phyloP scores from a whole-genome alignment of 2,888 invertebrate genomes.

The Macroteleia sp. region DNA sequence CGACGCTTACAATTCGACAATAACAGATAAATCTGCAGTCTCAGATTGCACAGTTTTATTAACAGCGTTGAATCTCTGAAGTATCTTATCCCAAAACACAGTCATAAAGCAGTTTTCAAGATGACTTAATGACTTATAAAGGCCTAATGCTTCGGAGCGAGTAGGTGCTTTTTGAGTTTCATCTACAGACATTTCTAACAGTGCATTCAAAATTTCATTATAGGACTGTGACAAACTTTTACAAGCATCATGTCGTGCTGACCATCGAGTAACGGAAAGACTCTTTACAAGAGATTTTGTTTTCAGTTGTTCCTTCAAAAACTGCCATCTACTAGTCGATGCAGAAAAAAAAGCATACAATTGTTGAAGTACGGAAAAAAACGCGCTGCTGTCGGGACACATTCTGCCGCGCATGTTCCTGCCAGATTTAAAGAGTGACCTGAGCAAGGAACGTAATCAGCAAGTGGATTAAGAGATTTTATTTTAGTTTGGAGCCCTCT shows the following conservation, averaged over 20 bases:
- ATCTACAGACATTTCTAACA: constrained; percentile 34
- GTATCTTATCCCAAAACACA: constrained; percentile 41
- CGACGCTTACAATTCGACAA: constrained; percentile 39
- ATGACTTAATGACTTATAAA: constrained; percentile 12
- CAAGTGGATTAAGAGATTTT: constrained; percentile 56
- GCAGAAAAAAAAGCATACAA: constrained; percentile 10
- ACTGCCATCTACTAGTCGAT: background rate
- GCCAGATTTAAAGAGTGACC: constrained; percentile 50
- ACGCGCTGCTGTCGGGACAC: background rate
- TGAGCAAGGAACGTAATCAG: constrained; percentile 66
- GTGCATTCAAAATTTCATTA: constrained; percentile 8
- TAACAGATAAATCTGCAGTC: constrained; percentile 18
- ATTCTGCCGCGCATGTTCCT: background rate
- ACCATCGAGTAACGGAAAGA: constrained; percentile 53
- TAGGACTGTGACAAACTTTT: constrained; percentile 31
- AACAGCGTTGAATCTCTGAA: constrained; percentile 19
- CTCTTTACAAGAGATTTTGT: constrained; percentile 24
- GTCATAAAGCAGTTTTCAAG: constrained; percentile 36
- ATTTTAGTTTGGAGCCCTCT: constrained; percentile 65
- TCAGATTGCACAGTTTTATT: constrained; percentile 38
- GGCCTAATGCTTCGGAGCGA: constrained; percentile 41
- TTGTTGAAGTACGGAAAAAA: background rate
- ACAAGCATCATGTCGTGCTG: constrained; percentile 44
- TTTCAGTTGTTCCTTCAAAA: constrained; percentile 4
- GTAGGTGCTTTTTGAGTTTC: constrained; percentile 25